A percentile compares a stretch with the other conserved stretches of the same genome.
These are phyloP conservation scores for Catocala nupta DNA, from an alignment of 2,888 invertebrate species.

Conservation along the genomic window DNA sequence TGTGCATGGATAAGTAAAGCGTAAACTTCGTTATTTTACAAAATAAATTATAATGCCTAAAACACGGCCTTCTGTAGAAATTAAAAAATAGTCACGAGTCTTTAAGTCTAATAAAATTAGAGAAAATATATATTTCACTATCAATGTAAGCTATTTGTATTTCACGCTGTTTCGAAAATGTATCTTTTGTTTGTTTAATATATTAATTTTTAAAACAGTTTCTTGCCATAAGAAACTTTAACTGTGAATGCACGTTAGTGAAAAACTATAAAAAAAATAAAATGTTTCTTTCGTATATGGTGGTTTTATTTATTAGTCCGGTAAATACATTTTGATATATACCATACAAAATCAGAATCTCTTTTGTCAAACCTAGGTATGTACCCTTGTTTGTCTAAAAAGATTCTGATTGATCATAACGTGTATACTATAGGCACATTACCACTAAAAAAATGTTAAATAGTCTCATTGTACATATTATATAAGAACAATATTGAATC, in stretches of 20 bases:
- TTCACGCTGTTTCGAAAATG: slow-evolving; percentile 72
- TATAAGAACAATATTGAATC: too few relatives aligned
- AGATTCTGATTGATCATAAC: too few relatives aligned
- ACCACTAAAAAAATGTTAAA: too few relatives aligned
- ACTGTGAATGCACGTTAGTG: slow-evolving; percentile 84
- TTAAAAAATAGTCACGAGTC: slow-evolving; percentile 60
- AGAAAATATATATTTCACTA: slow-evolving; percentile 58
- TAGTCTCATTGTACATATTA: too few relatives aligned
- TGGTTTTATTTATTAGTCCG: slow-evolving; percentile 47
- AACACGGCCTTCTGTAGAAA: slow-evolving; percentile 77
- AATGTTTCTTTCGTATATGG: slow-evolving; percentile 79
- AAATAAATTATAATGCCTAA: slow-evolving; percentile 63
- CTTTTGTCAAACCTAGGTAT: too few relatives aligned
- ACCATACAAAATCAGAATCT: too few relatives aligned
- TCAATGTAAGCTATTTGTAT: slow-evolving; percentile 73
- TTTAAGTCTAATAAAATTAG: slow-evolving; percentile 62
- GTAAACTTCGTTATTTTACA: slow-evolving; percentile 47
- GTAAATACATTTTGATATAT: too few relatives aligned
- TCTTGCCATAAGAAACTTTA: slow-evolving; percentile 71
- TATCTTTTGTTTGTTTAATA: slow-evolving; percentile 46
- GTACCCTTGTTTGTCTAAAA: too few relatives aligned
- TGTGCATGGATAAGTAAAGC: slow-evolving; percentile 35
- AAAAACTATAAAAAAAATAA: slow-evolving; percentile 76
- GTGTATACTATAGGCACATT: too few relatives aligned
- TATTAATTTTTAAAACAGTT: slow-evolving; percentile 57